Percentiles rank a stretch among this genome's conserved stretches.
Evolutionary conservation across 2,113 vertebrate genomes (phyloP).

Genomic region (Ochotona princeps): DNA sequence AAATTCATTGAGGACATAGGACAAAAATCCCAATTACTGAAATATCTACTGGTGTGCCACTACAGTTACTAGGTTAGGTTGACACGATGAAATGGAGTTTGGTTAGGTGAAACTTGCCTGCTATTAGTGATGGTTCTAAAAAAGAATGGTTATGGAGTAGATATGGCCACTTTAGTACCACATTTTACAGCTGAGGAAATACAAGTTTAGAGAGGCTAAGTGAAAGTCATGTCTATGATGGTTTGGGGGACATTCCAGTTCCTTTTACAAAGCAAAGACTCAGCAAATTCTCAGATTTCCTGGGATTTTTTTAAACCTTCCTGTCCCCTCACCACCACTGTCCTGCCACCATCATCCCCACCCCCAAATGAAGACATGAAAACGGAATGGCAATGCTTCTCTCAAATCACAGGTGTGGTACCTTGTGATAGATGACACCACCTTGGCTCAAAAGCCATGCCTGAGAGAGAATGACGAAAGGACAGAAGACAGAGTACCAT

Average conservation of each 20-base stretch:
- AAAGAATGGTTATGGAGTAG: background rate
- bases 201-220: background rate
- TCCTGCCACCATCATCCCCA: fast-evolving
- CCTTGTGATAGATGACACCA: background rate
- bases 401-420: background rate
- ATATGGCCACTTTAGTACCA: background rate
- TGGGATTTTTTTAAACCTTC: background rate
- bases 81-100: background rate
- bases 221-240: background rate
- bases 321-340: no score
- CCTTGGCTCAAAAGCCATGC: background rate
- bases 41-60: background rate
- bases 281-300: background rate
- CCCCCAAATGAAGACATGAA: background rate
- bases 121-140: background rate
- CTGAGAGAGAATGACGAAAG: background rate
- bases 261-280: conserved; percentile 23
- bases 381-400: background rate
- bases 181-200: background rate
- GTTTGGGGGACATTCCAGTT: background rate
- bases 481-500: background rate
- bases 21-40: background rate
- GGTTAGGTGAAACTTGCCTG: background rate
- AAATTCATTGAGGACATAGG: background rate
- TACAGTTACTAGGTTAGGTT: background rate